Percentiles rank a stretch among this genome's conserved stretches.
These are phyloP conservation scores for Orientallactaga bullata DNA, from an alignment of 2,113 vertebrate genomes.

Conservation along the genomic window DNA sequence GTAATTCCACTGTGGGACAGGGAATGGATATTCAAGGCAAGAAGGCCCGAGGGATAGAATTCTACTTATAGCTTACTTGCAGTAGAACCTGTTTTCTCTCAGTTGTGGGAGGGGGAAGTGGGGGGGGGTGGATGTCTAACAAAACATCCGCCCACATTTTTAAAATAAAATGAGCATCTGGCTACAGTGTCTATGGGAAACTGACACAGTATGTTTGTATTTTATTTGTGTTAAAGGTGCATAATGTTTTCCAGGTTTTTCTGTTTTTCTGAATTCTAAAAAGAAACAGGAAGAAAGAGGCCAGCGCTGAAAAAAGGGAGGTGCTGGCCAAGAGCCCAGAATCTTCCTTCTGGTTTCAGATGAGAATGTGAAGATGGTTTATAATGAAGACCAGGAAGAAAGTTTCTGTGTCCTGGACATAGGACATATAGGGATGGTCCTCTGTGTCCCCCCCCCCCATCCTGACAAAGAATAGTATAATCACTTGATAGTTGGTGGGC, in stretches of 20 bases:
- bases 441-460: neutral
- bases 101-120: neutral
- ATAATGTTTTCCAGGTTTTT: constrained; percentile 68
- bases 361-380: constrained; percentile 23
- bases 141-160: neutral
- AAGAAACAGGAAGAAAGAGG: constrained; percentile 42
- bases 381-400: neutral
- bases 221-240: constrained; percentile 47
- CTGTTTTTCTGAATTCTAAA: constrained; percentile 22
- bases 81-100: neutral
- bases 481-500: neutral
- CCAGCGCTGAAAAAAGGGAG: neutral
- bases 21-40: neutral
- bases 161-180: constrained; percentile 50
- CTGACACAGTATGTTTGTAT: neutral
- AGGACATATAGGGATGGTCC: neutral
- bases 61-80: neutral
- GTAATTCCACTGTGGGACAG: neutral
- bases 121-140: neutral
- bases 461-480: neutral
- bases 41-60: neutral
- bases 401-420: neutral
- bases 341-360: constrained; percentile 31
- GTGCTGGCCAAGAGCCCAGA: constrained; percentile 58
- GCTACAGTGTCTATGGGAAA: neutral